Conservation (phyloP, 2,113 vertebrate species). For the Blennius ocellaris region DNA sequence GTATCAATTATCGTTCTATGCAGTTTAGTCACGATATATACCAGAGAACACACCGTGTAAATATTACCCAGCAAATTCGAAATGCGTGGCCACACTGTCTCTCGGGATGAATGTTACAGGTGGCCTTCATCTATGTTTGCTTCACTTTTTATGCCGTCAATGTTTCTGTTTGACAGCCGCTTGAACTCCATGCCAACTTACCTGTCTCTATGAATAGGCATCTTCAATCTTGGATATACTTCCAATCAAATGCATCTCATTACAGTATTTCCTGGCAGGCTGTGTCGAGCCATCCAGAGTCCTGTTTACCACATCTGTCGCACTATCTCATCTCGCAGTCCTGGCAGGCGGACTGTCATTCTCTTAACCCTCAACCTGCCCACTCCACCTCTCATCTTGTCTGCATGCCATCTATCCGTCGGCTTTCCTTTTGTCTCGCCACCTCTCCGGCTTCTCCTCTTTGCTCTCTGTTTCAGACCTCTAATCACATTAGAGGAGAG, state of each 20-base stretch:
- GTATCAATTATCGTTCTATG: no score
- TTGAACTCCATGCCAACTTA: constrained; percentile 33
- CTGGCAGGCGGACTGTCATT: constrained; percentile 45
- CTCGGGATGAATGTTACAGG: neutral
- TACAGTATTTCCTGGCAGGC: constrained; percentile 53
- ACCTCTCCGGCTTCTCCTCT: constrained; percentile 27
- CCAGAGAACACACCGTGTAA: neutral
- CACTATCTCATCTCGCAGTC: constrained; percentile 31
- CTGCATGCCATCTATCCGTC: constrained; percentile 33
- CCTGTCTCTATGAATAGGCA: constrained; percentile 46
- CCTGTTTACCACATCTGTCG: constrained; percentile 57
- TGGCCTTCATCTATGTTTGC: neutral
- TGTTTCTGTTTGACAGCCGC: constrained; percentile 18
- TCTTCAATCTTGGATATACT: constrained; percentile 40
- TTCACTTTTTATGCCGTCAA: constrained; percentile 32
- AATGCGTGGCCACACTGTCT: neutral
- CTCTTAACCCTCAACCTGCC: constrained; percentile 33
- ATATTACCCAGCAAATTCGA: neutral
- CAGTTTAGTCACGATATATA: no score
- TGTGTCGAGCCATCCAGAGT: constrained; percentile 34
- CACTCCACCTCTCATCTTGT: constrained; percentile 38
- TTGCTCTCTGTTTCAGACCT: constrained; percentile 44
- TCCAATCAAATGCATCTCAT: constrained; percentile 61
- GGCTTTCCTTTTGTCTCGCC: constrained; percentile 21
- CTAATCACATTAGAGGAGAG: constrained; percentile 48